Evolutionary conservation across 1,140 invertebrate species (phyloP).

Genomic region (Hycleus cichorii): DNA sequence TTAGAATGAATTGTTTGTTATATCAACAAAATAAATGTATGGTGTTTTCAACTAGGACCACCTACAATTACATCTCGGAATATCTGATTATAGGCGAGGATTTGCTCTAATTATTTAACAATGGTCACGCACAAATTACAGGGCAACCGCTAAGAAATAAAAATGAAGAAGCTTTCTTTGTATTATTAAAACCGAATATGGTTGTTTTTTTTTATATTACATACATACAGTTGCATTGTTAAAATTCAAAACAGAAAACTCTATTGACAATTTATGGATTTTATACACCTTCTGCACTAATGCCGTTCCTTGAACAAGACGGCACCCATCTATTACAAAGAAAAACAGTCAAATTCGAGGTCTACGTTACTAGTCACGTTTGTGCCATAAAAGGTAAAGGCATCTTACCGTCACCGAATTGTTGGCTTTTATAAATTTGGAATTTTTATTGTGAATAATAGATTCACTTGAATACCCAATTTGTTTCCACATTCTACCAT

Average conservation of each 20-base stretch:
- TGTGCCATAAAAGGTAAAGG: constrained; percentile 9
- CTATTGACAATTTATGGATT: neutral
- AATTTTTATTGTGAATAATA: constrained; percentile 3
- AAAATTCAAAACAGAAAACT: neutral
- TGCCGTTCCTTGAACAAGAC: no score
- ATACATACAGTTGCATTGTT: neutral
- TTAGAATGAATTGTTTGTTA: neutral
- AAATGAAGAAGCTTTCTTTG: neutral
- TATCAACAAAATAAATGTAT: neutral
- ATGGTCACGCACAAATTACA: constrained; percentile 17
- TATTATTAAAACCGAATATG: neutral
- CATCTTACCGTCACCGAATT: constrained; percentile 1
- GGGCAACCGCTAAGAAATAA: neutral
- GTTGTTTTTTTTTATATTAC: neutral
- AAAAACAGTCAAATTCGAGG: constrained; percentile 6
- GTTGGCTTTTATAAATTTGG: neutral
- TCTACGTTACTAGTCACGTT: constrained; percentile 7
- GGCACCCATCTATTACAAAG: neutral
- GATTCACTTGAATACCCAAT: neutral
- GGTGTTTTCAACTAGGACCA: constrained; percentile 15
- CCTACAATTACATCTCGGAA: constrained; percentile 12
- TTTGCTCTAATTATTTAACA: constrained; percentile 16
- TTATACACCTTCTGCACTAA: no score
- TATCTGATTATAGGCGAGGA: constrained; percentile 15
- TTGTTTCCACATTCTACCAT: neutral